Base-by-base conservation (phyloP, 2,888 invertebrate genomes). In the Dione vanillae region DNA sequence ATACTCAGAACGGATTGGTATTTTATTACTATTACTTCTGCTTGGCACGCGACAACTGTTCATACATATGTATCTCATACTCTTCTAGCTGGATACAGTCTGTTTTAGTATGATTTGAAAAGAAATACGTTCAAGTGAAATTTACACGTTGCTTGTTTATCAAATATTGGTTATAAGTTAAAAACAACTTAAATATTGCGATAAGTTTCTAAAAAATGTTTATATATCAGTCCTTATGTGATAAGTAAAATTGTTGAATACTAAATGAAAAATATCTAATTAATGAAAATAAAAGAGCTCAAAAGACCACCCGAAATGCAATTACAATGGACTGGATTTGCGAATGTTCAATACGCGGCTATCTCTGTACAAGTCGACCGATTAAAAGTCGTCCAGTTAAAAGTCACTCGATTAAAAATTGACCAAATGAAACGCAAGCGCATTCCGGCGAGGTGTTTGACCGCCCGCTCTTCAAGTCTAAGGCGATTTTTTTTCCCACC, bases 401-500 rank as follows among this genome's bases (percentile, higher is more conserved):
- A 73, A 67, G 67, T 65, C 67, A 65, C 43, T 69, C 69, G 73
- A 74, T 74, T 71, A 71, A 72, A 74, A 74, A 72, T 72, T 71
- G 71, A 75, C 72, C 72, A 75, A 75, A 71, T 64, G 68, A 54
- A 71, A 69, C 67, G 66, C 76, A 68, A 37, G 70, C 78, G 79
- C 81, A 81, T 82, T 78, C 80, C 81, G 56, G 8, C 37, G 65
- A 74, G 80, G 77, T 78, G 80, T 72, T 75, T 73, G 79, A 79
- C 80, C 72, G 76, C 43, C 54, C 59, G 66, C 72, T 65, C 51
- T 41, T 59, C 69, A 51, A 61, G 41, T 69, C 69, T 56, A 67
- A 70, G 65, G 70, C 61, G 71, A 69, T 71, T 74, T 69, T 76
- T 75, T 77, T 75, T 77, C 76, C 74, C 76, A 76, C 75, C 75